Percentiles rank a stretch among this genome's conserved stretches.
Evolutionary conservation across 1,140 invertebrate genomes (phyloP).

Genomic region (Steinernema feltiae): DNA sequence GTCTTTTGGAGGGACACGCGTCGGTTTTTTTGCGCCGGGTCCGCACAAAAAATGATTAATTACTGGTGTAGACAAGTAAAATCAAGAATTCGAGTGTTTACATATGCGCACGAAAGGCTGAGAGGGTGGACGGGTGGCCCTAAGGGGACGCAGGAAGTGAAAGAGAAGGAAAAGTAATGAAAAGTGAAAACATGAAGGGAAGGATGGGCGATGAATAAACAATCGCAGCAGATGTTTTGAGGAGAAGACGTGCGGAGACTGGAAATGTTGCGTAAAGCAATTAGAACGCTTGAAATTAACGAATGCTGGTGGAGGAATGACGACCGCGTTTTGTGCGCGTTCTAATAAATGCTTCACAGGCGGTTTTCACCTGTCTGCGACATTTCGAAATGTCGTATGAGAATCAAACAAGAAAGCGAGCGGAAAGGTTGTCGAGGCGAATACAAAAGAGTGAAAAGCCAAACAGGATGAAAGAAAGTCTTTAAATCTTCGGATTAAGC

Average conservation of each 20-base stretch:
- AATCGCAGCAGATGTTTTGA: slow-evolving; percentile 8
- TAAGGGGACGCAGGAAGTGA: neutral
- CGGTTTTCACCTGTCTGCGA: no score
- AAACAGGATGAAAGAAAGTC: no score
- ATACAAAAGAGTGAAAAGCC: no score
- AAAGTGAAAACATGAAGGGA: neutral
- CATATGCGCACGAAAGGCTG: neutral
- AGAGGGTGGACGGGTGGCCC: neutral
- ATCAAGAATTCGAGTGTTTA: neutral
- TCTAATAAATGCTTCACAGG: no score
- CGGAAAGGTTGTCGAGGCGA: no score
- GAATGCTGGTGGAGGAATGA: no score
- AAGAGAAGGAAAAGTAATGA: neutral
- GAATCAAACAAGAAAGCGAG: no score
- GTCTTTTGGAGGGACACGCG: neutral
- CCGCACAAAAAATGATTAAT: neutral
- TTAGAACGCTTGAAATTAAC: neutral
- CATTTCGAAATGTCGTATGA: no score
- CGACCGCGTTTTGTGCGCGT: no score
- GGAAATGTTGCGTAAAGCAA: neutral
- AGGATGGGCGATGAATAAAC: neutral
- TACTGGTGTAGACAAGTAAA: neutral
- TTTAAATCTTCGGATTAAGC: no score
- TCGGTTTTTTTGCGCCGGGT: neutral
- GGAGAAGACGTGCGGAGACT: neutral